Evolutionary conservation across 2,797 vertebrate genomes (phyloP).

Genomic region (Acanthornis magna): DNA sequence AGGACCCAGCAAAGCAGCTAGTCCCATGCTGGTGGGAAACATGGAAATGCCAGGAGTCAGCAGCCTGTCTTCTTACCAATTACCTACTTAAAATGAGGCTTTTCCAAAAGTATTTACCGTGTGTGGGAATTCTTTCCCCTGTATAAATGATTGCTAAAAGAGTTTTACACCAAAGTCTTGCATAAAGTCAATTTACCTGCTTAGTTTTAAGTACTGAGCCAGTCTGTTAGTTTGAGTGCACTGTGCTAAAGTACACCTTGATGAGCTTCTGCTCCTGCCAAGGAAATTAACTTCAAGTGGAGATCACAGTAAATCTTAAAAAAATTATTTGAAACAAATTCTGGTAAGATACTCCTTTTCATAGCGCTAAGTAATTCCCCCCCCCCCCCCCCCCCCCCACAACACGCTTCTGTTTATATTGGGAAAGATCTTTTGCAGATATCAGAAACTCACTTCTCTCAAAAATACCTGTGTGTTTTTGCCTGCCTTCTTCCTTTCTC

Average conservation of each 20-base stretch:
- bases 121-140: not conserved
- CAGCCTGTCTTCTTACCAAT: not conserved
- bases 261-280: not conserved
- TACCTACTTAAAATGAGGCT: not conserved
- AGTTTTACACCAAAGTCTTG: not conserved
- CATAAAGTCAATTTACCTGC: not conserved
- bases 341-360: not conserved
- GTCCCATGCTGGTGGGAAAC: not conserved
- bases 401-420: not conserved
- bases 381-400: accelerated
- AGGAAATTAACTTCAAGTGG: not conserved
- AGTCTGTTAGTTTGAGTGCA: not conserved
- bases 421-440: not conserved
- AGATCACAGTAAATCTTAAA: not conserved
- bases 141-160: not conserved
- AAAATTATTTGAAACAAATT: not conserved
- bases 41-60: not conserved
- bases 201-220: not conserved
- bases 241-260: not conserved
- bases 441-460: not conserved
- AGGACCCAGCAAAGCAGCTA: not conserved
- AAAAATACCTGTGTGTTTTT: not conserved
- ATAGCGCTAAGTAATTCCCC: not conserved
- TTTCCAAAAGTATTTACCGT: not conserved
- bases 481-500: not conserved